phyloP scores from a whole-genome alignment of 1,140 invertebrate species.

The Drosophila quadrilineata region DNA sequence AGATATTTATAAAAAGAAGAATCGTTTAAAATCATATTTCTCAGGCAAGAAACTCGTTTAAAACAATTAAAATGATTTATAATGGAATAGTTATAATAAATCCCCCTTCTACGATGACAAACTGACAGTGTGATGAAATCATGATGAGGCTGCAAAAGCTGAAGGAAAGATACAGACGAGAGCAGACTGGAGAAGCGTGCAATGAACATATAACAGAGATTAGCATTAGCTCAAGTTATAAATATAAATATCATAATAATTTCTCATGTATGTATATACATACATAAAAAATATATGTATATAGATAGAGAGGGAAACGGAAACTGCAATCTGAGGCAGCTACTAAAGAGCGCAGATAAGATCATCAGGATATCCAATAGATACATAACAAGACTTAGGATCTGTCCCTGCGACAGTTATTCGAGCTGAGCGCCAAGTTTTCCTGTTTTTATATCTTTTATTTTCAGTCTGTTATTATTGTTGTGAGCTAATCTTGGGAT shows the following conservation, averaged over 20 bases:
- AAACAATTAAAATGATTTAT: too few relatives aligned
- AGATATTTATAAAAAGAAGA: too few relatives aligned
- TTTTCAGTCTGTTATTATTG: constrained; percentile 9
- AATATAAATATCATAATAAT: too few relatives aligned
- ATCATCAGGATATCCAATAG: constrained; percentile 40
- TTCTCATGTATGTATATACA: too few relatives aligned
- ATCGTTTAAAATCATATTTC: too few relatives aligned
- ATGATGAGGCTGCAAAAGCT: constrained; percentile 2
- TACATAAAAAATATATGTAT: too few relatives aligned
- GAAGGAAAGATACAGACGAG: constrained; percentile 9
- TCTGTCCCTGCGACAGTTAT: constrained; percentile 21
- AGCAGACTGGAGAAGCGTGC: not conserved
- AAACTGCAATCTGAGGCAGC: constrained; percentile 55
- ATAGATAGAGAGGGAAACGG: not conserved
- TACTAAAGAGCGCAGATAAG: constrained; percentile 64
- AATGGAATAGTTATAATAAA: too few relatives aligned
- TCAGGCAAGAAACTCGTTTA: too few relatives aligned
- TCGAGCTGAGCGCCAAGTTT: constrained; percentile 41
- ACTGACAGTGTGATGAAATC: too few relatives aligned
- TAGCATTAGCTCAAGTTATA: constrained; percentile 13
- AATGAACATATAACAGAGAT: too few relatives aligned
- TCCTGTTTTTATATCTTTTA: too few relatives aligned
- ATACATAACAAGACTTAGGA: constrained; percentile 28
- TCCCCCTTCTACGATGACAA: too few relatives aligned
- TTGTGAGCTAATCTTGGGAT: constrained; percentile 48